Percentiles rank a stretch among this genome's conserved stretches.
Conservation (phyloP, 2,797 vertebrate species). For the Xenentodon cancila region DNA sequence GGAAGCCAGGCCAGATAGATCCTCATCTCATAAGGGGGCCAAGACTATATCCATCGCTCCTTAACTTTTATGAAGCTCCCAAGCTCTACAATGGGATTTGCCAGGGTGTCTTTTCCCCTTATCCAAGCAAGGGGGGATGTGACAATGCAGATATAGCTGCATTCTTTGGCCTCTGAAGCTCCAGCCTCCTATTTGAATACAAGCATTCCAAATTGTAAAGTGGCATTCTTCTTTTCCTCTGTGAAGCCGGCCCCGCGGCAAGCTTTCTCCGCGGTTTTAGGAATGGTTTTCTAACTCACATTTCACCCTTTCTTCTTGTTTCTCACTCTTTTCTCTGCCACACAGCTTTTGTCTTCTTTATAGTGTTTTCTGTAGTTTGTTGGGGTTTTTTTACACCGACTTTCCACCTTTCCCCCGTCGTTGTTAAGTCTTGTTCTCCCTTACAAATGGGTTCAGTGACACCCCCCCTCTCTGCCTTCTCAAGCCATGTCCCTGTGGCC, state of each 20-base stretch:
- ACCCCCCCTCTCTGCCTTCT: conserved; percentile 36
- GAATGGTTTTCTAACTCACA: conserved; percentile 44
- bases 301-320: conserved; percentile 27
- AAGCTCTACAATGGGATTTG: conserved; percentile 86
- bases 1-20: conserved; percentile 77
- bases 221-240: conserved; percentile 72
- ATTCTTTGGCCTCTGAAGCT: conserved; percentile 78
- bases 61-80: conserved; percentile 84
- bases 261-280: conserved; percentile 59
- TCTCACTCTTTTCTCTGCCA: conserved; percentile 14
- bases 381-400: conserved; percentile 1
- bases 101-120: conserved; percentile 79
- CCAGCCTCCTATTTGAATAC: conserved; percentile 81
- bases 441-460: conserved; percentile 77
- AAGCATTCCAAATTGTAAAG: conserved; percentile 82
- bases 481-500: conserved; percentile 52
- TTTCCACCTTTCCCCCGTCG: conserved; percentile 19
- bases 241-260: conserved; percentile 55
- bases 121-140: conserved; percentile 68
- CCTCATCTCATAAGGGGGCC: conserved; percentile 83
- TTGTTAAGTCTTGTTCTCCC: conserved; percentile 51
- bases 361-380: background rate
- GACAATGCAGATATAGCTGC: conserved; percentile 82
- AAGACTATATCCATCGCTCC: conserved; percentile 82
- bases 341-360: background rate